Evolutionary conservation across 2,888 invertebrate species (phyloP), one percentile per base, ranked within the genome.

Genomic region (Cephus sareptanus): DNA sequence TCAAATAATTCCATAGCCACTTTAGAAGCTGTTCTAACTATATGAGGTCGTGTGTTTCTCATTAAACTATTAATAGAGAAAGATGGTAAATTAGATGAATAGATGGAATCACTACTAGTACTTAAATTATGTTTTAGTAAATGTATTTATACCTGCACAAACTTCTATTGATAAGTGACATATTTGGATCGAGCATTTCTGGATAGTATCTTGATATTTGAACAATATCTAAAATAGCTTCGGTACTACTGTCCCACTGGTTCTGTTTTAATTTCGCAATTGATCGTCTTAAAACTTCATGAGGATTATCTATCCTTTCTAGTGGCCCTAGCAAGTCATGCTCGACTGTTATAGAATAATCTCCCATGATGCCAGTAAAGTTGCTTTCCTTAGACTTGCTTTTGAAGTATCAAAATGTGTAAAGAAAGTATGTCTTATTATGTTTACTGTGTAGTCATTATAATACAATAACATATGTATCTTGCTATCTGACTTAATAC

Each of bases 21-120:
- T 37, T 84, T 85, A 35, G 85, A 84, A 15, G 82, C 82, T 11
- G 83, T 85, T 79, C 81, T 83, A 23, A 84, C 79, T 15, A 84
- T 81, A 23, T 82, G 82, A 11, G 82, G 79, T 33, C 85, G 82
- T 70, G 82, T 84, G 70, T 85, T 85, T 73, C 37, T 82, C 77
- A 85, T 30, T 76, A 85, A 79, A 76, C 85, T 85, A 23, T 56
- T 56, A 70, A 1, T 80, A 80, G 70, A 75, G 33, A 31, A 76
- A 76, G 33, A 1, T 73, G 13, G 15, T 31, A 70, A 56, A 56
- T 15, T 77, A 30, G 34, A 68, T 35, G 23, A 23, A 9, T 56
- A 56, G 23, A 23, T 1, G 23, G 6, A 56, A 56, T 23, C 56
- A 23, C 23, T 23, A 9, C 9, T 56, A 0, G 23, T 56, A 56